phyloP scores from a whole-genome alignment of 2,888 invertebrate species.

The Altica lythri region DNA sequence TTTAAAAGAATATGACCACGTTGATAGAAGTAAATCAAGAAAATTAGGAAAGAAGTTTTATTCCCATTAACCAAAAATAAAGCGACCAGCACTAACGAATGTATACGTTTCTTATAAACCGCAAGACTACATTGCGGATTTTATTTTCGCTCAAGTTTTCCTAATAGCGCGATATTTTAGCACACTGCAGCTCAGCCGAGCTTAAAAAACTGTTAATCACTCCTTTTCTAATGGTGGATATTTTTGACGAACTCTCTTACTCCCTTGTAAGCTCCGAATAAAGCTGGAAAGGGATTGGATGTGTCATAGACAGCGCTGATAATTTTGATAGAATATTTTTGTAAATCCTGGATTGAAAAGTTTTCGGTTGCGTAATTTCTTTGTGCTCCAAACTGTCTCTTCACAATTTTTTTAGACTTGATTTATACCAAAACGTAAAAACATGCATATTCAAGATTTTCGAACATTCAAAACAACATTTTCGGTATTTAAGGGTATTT shows the following conservation, averaged over 20 bases:
- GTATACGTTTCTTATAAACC: slow-evolving; percentile 10
- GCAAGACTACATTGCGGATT: slow-evolving; percentile 1
- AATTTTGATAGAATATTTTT: slow-evolving; percentile 5
- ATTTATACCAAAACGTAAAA: no score
- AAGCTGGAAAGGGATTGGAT: background rate
- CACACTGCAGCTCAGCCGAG: background rate
- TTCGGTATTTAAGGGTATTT: no score
- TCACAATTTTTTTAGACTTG: no score
- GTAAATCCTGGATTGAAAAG: no score
- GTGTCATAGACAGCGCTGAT: slow-evolving; percentile 2
- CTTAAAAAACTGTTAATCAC: slow-evolving; percentile 9
- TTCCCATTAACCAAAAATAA: slow-evolving; percentile 6
- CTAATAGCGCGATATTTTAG: slow-evolving; percentile 5
- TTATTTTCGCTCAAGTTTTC: slow-evolving; percentile 7
- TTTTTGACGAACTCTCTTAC: slow-evolving; percentile 5
- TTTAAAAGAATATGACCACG: no score
- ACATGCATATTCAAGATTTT: no score
- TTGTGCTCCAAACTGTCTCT: no score
- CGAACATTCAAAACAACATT: no score
- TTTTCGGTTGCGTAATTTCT: no score
- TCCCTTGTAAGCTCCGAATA: background rate
- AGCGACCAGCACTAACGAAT: slow-evolving; percentile 4
- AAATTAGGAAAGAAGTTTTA: no score
- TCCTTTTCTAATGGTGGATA: slow-evolving; percentile 7
- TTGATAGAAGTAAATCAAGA: no score